Evolutionary conservation across 2,888 invertebrate genomes (phyloP), one percentile per base, ranked within the genome.

Genomic region (Clanis bilineata): DNA sequence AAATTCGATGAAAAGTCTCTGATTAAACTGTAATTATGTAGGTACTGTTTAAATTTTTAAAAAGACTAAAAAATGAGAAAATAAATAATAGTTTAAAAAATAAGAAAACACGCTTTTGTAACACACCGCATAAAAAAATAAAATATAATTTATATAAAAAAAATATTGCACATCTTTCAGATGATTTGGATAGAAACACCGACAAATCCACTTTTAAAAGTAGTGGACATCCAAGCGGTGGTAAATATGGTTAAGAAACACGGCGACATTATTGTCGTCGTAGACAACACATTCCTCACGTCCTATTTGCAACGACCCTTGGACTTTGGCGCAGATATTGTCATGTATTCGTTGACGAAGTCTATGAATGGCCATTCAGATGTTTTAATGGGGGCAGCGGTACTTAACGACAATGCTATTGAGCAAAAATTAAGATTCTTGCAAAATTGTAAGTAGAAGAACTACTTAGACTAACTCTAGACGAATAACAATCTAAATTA

Each of bases 331-430:
- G 98, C 97, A 0, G 98, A 99, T 83, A 90, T 99, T 59, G 96
- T 96, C 1, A 90, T 97, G 72, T 98, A 99, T 86, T 99, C 99
- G 0, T 79, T 98, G 59, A 98, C 98, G 0, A 99, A 99, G 88
- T 99, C 99, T 82, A 97, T 99, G 95, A 99, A 99, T 86, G 99
- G 99, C 0, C 99, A 99, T 88, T 96, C 97, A 0, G 99, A 99
- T 90, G 96, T 98, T 21, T 95, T 99, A 5, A 99, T 99, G 99
- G 99, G 99, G 1, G 96, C 97, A 15, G 94, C 96, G 6, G 92
- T 96, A 38, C 94, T 96, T 2, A 97, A 95, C 70, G 93, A 95
- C 71, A 94, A 96, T 43, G 94, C 94, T 47, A 74, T 98, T 2
- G 95, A 94, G 64, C 89, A 95, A 10, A 94, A 93, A 77, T 86